Evolutionary conservation across 2,113 vertebrate species (phyloP), one percentile per base, ranked within the genome.

Genomic region (Melanerpes formicivorus): DNA sequence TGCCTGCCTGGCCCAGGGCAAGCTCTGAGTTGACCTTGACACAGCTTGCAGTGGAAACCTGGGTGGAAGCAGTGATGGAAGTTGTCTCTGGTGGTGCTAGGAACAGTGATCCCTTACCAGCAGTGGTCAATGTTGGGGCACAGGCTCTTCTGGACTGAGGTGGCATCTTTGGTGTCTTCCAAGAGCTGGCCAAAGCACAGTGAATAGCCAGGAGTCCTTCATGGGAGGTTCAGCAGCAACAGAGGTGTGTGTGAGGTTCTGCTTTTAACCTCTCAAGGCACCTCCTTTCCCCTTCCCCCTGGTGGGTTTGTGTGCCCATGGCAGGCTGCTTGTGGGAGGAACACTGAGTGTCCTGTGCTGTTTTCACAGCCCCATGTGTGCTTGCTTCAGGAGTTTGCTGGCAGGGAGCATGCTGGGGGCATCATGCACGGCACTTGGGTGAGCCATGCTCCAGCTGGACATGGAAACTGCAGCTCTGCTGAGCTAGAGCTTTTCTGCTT

Each of bases 121-220:
- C n/a, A 25, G 32, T 4, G 2, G 5, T 4, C 46, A 4, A 6
- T 6, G 17, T 18, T 0, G 0, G 27, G 59, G 6, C 42, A 25
- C 54, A 6, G 64, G 11, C 8, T 21, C 14, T 46, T 23, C 63
- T 32, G 58, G 64, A 42, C 81, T 67, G 73, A 76, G 78, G 64
- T 37, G 74, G 60, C 65, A 56, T 25, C 48, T 84, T 17, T 29
- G 73, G 77, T 67, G 73, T n/a, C 63, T 42, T 58, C 29, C 26
- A 37, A 50, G 42, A n/a, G 64, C 37, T 55, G n/a, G 14, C 18
- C 1, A 1, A 69, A 23, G 62, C 0, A 0, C 58, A 30, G 76
- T 12, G 14, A 9, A 12, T 9, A 14, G 74, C 27, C 23, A 21
- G 27, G n/a, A 84, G 71, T 48, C 27, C n/a, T 1, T 4, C 13